Evolutionary conservation across 2,113 vertebrate genomes (phyloP), one percentile per base, ranked within the genome.

Genomic region (Dicrurus megarhynchus): DNA sequence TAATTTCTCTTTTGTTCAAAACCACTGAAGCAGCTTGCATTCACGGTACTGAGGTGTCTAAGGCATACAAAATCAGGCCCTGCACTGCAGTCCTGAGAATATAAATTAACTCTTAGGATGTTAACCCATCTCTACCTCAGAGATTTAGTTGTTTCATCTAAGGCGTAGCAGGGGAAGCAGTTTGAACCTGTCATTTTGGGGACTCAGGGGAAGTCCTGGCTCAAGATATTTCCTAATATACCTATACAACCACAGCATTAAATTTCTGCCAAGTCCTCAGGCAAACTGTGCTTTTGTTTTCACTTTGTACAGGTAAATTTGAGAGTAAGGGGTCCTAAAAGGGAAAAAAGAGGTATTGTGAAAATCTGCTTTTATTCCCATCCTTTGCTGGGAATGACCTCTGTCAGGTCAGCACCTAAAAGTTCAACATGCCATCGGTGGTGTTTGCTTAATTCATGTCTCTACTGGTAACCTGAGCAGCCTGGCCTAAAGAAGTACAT

Each of bases 371-470:
- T 84, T 81, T 70, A 33, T 84, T 30, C 18, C 10, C 12, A 4
- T 33, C 47, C 4, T 28, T 76, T 53, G 15, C 9, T 37, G 11
- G 22, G 14, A 73, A 42, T 57, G 13, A 35, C 12, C 10, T 88
- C 7, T 28, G 7, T 46, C 24, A 75, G 42, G 22, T 49, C 65
- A 88, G 9, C 11, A 32, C 50, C 10, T 30, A 11, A n/a, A 82
- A 75, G 8, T 17, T 35, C 50, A 79, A 22, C 24, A 10, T 37
- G 8, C 8, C 3, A 30, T 23, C 0, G 0, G 5, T 2, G 0
- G 4, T 41, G 10, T 57, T 78, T 59, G 17, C 26, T 83, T 47
- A 20, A 4, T 57, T 88, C 33, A 9, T 63, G 10, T 83, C 20
- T 75, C 16, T 39, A 2, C 21, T 46, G 50, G 19, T n/a, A 57